Evolutionary conservation across 1,140 invertebrate species (phyloP), one percentile per base, ranked within the genome.

Genomic region (Centruroides sculpturatus): DNA sequence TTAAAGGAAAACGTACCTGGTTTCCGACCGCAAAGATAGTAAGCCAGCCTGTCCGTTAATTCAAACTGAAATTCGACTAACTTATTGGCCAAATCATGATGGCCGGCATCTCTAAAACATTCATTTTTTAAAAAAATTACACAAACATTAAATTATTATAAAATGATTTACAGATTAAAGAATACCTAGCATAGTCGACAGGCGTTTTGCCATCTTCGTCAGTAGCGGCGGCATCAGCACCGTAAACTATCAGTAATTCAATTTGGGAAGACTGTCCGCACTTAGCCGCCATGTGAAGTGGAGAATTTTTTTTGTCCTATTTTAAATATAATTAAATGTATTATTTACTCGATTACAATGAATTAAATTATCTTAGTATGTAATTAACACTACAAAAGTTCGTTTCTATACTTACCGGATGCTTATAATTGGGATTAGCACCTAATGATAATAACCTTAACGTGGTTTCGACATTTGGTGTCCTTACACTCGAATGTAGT

Each of bases 371-470:
- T 23, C 8, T 6, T 53, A 8, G 8, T 6, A 36, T 5, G 7
- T 7, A 53, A 53, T 53, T 6, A 23, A 6, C 35, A 53, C 7
- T 53, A 34, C 5, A 36, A 23, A 23, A 53, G 7, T 34, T 53
- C 5, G 23, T 7, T 36, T 53, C 5, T 6, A 8, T 8, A 53
- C 51, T 68, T 74, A 90, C 89, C 75, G 87, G 85, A 75, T 98
- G 91, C 71, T 89, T 92, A 76, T 92, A 98, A 77, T 98, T 98
- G 49, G 93, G 88, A 79, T 98, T 91, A 66, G 94, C 95, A 61
- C 95, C 95, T 71, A 92, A 85, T 3, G 92, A 89, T 13, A 99
- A 75, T 23, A 99, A 78, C 53, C 93, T 78, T 65, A 98, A 78
- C 41, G 89, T 90, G 6, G 92, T 98, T 75, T 98, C 92, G 63